Base-by-base conservation (phyloP, 1,140 invertebrate species). In the Drosophila lacertosa region DNA sequence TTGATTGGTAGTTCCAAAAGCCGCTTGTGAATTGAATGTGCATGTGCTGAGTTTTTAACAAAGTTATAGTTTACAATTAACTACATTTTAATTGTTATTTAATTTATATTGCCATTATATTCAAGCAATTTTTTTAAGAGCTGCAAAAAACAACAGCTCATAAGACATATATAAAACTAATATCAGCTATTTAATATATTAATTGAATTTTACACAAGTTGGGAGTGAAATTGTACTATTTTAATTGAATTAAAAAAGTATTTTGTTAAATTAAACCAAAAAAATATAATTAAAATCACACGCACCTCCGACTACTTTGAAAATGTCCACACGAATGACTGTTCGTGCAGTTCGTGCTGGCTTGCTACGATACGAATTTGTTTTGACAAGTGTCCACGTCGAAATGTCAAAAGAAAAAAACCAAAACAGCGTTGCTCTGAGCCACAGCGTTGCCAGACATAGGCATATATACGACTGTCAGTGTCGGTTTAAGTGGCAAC, bases 371-470 rank as follows among this genome's bases (percentile, higher is more conserved):
- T 39, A 72, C 68, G 63, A 72, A 58, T 60, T 54, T 67, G 68
- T 67, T 67, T 67, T 72, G 69, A 72, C 69, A 60, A 54, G 10
- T 67, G 69, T 80, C 81, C 81, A 86, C 81, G 81, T 86, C 77
- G 50, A 81, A 66, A 26, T 66, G 82, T 86, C 81, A 86, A 44
- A 72, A 86, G 39, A 72, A 26, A 1, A n/a, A 3, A 72, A 29
- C 6, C 0, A 26, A 0, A 60, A 74, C 62, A 86, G 82, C 9
- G 82, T 37, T 81, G 62, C 58, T 62, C 29, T 20, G 35, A 0
- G n/a, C 15, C 13, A 0, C 1, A 13, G 37, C 22, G 76, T 18
- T 79, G 59, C 77, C 67, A 75, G 29, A 58, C 15, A 24, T 7
- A 13, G 1, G 3, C 16, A 7, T 0, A 6, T 22, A 7, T 20